phyloP scores from a whole-genome alignment of 2,888 invertebrate genomes.

The Chalcosyrphus nemorum region DNA sequence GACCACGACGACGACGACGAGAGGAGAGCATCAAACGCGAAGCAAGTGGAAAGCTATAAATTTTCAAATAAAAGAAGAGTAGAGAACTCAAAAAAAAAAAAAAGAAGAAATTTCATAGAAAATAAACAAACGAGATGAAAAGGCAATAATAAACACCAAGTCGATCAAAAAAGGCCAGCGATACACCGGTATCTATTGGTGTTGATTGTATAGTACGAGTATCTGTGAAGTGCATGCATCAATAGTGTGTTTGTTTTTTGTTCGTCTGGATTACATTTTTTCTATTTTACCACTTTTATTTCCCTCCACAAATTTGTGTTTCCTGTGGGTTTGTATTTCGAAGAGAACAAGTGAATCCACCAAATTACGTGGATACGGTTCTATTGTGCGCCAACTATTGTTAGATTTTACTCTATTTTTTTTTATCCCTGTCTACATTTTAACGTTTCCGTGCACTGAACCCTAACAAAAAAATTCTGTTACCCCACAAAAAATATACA shows the following conservation, averaged over 20 bases:
- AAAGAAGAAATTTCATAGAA: conserved; percentile 53
- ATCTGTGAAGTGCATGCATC: conserved; percentile 45
- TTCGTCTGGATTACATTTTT: too few species aligned
- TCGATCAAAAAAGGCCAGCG: conserved; percentile 40
- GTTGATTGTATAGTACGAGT: conserved; percentile 21
- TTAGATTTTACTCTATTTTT: not conserved
- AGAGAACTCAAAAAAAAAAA: not conserved
- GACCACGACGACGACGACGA: too few species aligned
- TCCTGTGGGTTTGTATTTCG: not conserved
- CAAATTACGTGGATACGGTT: not conserved
- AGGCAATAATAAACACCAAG: conserved; percentile 57
- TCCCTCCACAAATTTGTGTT: conserved; percentile 33
- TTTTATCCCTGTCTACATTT: too few species aligned
- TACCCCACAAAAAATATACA: not conserved
- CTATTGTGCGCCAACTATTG: not conserved
- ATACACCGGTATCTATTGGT: conserved; percentile 50
- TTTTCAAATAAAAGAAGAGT: conserved; percentile 5
- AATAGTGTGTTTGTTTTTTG: conserved; percentile 28
- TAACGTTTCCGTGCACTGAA: conserved; percentile 15
- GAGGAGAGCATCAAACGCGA: conserved; percentile 41
- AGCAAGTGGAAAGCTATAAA: conserved; percentile 54
- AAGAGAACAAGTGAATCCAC: conserved; percentile 1
- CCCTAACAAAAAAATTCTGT: conserved; percentile 26
- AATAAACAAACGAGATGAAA: conserved; percentile 60
- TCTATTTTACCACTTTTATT: not conserved